Evolutionary conservation across 2,888 invertebrate genomes (phyloP), one percentile per base, ranked within the genome.

Genomic region (Drosophila leonis): DNA sequence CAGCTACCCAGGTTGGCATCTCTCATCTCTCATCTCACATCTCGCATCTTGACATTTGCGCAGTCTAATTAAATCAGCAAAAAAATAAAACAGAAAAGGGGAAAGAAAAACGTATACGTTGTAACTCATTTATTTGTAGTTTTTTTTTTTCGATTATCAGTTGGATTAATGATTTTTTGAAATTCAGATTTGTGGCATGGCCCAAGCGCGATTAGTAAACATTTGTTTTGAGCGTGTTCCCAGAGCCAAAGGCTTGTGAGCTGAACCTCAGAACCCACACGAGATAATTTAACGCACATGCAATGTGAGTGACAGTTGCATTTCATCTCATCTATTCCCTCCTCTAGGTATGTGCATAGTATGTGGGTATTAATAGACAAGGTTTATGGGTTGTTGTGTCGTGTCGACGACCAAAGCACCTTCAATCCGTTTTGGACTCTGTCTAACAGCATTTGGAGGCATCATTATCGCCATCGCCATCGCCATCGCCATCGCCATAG

Each of bases 191-290:
- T 83, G 70, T 80, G 72, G 79, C 72, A 61, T 69, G 51, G 65
- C 65, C 18, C 46, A 20, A 7, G 20, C 41, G 61, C 61, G 82
- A 86, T 88, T 82, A 88, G 67, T 72, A 72, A 83, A 67, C 86
- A 87, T 89, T 87, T 87, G 86, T 87, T 87, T 84, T 87, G 55
- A 88, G 81, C 86, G 89, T 87, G 86, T 74, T 57, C 52, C 71
- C 76, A 66, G 51, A 35, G 44, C 44, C 62, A 64, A 75, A 72
- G 81, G 78, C 78, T 78, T 68, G 59, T 72, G 49, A 13, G 31
- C 49, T 77, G 71, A 79, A 77, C 77, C 76, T 56, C 68, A 67
- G 67, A 70, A 67, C 60, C 54, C 63, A 65, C 72, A 65, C 75
- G 82, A 77, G 88, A 88, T 82, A 75, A 80, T 72, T 75, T 54